Evolutionary conservation across 2,888 invertebrate species (phyloP), one percentile per base, ranked within the genome.

Genomic region (Drosophila dives): DNA sequence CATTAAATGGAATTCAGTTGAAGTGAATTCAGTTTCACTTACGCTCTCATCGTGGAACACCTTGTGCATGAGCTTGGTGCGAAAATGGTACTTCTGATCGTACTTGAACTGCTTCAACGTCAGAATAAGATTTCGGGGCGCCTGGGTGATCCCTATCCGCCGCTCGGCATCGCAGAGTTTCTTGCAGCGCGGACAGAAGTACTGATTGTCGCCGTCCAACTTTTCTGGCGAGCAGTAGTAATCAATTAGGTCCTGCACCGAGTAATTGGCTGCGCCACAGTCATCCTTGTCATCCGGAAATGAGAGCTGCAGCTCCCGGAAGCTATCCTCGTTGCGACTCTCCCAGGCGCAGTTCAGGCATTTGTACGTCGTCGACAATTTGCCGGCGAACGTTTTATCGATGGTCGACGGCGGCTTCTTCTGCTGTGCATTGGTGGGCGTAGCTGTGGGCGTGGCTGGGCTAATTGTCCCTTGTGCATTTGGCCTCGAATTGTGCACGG

Each of bases 101-200:
- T 95, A 96, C 69, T 95, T 94, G 91, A 98, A 98, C 87, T 97
- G 95, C 91, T 97, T 96, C 15, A 98, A 92, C 0, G 97, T 97
- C 3, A 98, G 93, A 68, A 97, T 96, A 17, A 98, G 94, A 92
- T 97, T 96, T 51, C 95, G 95, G 0, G 98, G 98, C 6, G 96
- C 94, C 61, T 95, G 95, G 15, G 96, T 94, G 11, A 97, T 95
- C 73, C 94, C 94, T 12, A 96, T 95, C 45, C 94, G 94, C 33
- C 96, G 94, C 90, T 96, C 96, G 0, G 97, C 98, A 87, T 98
- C 97, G 48, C 96, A 95, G 17, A 97, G 93, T 17, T 94, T 94
- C 59, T 94, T 95, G 91, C 98, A 98, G 59, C 95, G 95, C 72
- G 95, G 95, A 93, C 98, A 98, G 77, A 95, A 95, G 92, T 98